phyloP scores from a whole-genome alignment of 1,140 invertebrate genomes.

The Drosophila malerkotliana region DNA sequence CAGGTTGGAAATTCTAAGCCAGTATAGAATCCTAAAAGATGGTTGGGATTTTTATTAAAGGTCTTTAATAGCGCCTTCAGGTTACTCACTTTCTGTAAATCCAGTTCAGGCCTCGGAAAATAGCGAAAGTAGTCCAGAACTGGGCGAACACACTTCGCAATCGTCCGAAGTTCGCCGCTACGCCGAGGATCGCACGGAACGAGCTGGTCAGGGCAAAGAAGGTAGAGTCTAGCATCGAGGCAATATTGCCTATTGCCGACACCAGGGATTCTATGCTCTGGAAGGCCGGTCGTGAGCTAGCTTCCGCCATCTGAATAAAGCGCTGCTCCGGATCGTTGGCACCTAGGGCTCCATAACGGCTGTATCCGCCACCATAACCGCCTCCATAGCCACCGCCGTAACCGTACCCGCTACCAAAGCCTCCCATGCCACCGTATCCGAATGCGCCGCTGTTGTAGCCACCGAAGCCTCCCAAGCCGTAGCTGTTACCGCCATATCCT shows the following conservation, averaged over 20 bases:
- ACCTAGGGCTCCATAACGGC: conserved; percentile 85
- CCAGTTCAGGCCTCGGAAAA: conserved; percentile 92
- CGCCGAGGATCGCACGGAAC: conserved; percentile 96
- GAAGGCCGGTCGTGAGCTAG: conserved; percentile 95
- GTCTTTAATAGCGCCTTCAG: neutral
- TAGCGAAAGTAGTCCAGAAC: conserved; percentile 92
- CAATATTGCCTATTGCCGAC: conserved; percentile 94
- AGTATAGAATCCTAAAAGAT: conserved; percentile 65
- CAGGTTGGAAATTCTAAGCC: conserved; percentile 74
- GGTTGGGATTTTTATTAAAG: neutral
- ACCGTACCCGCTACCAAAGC: conserved; percentile 40
- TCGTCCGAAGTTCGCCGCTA: conserved; percentile 96
- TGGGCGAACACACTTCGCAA: conserved; percentile 92
- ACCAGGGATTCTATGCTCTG: conserved; percentile 97
- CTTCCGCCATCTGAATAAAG: conserved; percentile 94
- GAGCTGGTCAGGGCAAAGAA: conserved; percentile 97
- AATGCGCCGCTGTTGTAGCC: conserved; percentile 45
- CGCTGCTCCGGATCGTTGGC: conserved; percentile 84
- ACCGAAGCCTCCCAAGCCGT: conserved; percentile 41
- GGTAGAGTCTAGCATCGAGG: conserved; percentile 98
- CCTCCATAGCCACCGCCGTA: conserved; percentile 73
- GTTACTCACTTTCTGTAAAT: conserved; percentile 87
- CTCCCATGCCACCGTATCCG: conserved; percentile 53
- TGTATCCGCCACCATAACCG: conserved; percentile 77
- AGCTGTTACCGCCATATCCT: conserved; percentile 39